Base-by-base conservation (phyloP, 1,140 invertebrate species). In the Psilanteris sp. region DNA sequence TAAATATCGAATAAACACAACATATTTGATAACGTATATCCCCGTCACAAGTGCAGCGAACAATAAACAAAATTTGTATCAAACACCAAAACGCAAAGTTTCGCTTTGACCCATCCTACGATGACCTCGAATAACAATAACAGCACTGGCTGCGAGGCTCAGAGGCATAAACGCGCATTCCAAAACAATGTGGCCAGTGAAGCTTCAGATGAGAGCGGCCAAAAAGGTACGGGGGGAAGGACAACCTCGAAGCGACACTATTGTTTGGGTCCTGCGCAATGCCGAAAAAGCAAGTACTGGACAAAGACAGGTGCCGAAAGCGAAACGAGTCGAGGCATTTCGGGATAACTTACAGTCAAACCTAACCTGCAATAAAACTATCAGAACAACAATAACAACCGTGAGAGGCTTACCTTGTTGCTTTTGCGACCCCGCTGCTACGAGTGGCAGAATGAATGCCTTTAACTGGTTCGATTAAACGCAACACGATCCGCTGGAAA, bases 171-270 rank as follows among this genome's bases (percentile, higher is more conserved):
- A 44, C 55, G 50, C 50, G 48, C 70, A 50, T 57, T 73, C 59
- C 70, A 36, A 41, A 57, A 48, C 59, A 73, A 73, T 59, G 59
- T 37, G 70, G 13, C 10, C 50, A 59, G 68, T 46, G 46, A 71
- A 54, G 55, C 41, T 43, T 57, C 37, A 36, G 43, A n/a, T n/a
- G n/a, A 64, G 50, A 73, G 57, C 57, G 68, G 44, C 48, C 68
- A 64, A 64, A 64, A 79, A 71, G 71, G 43, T 62, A 37, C 41
- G 24, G 8, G 18, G 36, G 34, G 32, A 66, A 68, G 31, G 31
- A 68, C 52, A 52, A 57, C 50, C 67, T 61, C 46, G 41, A 54
- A 71, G 75, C 54, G 71, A 79, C 55, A 75, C 41, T 68, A 74
- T 70, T 62, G 59, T 71, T 34, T 59, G 29, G n/a, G 31, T 13